Evolutionary conservation across 2,888 invertebrate species (phyloP), one percentile per base, ranked within the genome.

Genomic region (Apotomis turbidana): DNA sequence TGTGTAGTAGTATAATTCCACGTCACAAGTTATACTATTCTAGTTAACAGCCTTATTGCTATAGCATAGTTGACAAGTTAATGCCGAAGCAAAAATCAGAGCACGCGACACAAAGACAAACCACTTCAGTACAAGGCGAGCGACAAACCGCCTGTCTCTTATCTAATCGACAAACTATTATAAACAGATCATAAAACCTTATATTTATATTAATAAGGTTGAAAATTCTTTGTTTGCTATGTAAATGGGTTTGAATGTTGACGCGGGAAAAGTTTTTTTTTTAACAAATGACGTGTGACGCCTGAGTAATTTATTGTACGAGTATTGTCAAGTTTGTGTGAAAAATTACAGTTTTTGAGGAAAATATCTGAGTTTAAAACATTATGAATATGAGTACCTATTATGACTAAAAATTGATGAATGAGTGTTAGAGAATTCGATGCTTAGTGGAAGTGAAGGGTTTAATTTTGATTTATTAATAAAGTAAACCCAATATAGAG

Each of bases 101-200:
- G 62, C 75, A 70, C 63, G 74, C 59, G 67, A 63, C 68, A 66
- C 64, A 59, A 70, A 71, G 74, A 68, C 78, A 81, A 76, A 75
- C 75, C 68, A 63, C 70, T 75, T 78, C 76, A 87, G 84, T 83
- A 86, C 89, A 89, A 89, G 89, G 89, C 78, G 66, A 89, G 78
- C 89, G 73, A 71, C 80, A 67, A 74, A 62, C 61, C 55, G 68
- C 69, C 82, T 77, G 82, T 83, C 84, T 78, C 82, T 82, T 80
- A 79, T 82, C 82, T 81, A 81, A 68, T 61, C 54, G 27, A 79
- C 54, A 54, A 15, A 10, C 51, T 27, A 66, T 61, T 15, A 38
- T 36, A 15, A 6, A 38, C 15, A 10, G 55, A 27, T 9, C 10
- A 51, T 3, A 36, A 62, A 52, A 1, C 44, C 9, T 57, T 70